Percentiles rank a stretch among this genome's conserved stretches.
Conservation (phyloP, 1,140 invertebrate genomes). For the Nomia melanderi region DNA sequence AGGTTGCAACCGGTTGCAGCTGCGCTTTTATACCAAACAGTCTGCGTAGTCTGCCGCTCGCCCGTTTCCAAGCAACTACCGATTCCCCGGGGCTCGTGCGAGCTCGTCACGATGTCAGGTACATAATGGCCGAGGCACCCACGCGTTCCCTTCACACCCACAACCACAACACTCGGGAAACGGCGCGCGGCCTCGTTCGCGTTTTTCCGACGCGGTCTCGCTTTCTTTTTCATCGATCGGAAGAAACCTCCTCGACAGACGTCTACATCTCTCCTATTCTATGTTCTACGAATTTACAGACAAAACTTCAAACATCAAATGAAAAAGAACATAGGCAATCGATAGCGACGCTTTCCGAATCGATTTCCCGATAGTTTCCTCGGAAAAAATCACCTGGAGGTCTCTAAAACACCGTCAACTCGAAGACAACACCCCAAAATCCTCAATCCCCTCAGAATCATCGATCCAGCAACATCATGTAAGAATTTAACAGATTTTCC, state of each 20-base stretch:
- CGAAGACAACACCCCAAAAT: too few relatives aligned
- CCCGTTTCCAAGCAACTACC: constrained; percentile 51
- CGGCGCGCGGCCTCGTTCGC: constrained; percentile 24
- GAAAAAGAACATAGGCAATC: too few relatives aligned
- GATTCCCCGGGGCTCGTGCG: constrained; percentile 53
- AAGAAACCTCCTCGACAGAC: background rate
- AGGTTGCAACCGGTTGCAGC: background rate
- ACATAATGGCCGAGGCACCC: constrained; percentile 64
- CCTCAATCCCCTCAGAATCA: too few relatives aligned
- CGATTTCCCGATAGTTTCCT: too few relatives aligned
- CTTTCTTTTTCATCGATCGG: background rate
- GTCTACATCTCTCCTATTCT: too few relatives aligned
- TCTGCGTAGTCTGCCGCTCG: background rate
- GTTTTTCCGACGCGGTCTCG: constrained; percentile 38
- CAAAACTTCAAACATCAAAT: too few relatives aligned
- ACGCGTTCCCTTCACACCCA: constrained; percentile 59
- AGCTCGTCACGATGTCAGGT: constrained; percentile 63
- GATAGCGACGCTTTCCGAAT: too few relatives aligned
- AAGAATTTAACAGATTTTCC: too few relatives aligned
- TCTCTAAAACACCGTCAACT: too few relatives aligned
- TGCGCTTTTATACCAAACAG: background rate
- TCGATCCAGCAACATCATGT: too few relatives aligned
- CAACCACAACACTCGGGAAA: constrained; percentile 22
- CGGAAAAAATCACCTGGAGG: too few relatives aligned
- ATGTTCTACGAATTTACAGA: too few relatives aligned